These are phyloP conservation scores for Atta texana DNA, from an alignment of 1,140 invertebrate species.

Conservation along the genomic window DNA sequence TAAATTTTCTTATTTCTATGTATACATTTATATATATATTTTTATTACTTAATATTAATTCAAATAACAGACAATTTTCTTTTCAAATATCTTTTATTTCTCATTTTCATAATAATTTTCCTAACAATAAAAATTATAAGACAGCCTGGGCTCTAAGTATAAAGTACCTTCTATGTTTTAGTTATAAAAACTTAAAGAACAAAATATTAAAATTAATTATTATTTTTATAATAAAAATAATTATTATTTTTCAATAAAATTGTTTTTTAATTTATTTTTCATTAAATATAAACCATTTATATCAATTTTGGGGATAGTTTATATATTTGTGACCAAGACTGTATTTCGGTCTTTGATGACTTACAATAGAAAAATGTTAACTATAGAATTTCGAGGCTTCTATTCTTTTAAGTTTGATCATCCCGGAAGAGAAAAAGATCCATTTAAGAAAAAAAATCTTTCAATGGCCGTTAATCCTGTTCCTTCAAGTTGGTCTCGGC, in stretches of 20 bases:
- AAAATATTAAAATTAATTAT: too few species aligned
- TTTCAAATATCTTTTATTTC: neutral
- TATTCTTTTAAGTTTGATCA: neutral
- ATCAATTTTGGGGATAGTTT: too few species aligned
- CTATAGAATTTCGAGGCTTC: neutral
- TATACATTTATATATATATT: neutral
- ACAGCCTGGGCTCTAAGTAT: too few species aligned
- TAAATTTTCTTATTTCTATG: too few species aligned
- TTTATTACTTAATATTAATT: neutral
- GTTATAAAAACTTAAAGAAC: too few species aligned
- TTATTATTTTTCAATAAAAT: too few species aligned
- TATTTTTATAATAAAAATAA: too few species aligned
- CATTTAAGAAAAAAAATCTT: constrained; percentile 2
- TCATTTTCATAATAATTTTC: neutral
- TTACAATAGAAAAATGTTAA: neutral
- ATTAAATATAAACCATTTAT: too few species aligned
- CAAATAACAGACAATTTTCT: neutral
- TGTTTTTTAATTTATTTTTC: too few species aligned
- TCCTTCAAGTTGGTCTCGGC: constrained; percentile 55
- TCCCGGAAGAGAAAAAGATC: constrained; percentile 26
- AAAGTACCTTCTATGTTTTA: too few species aligned
- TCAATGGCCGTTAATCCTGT: constrained; percentile 42
- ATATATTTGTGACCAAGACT: too few species aligned
- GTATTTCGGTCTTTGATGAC: neutral
- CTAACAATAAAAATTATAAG: neutral